Evolutionary conservation across 2,888 invertebrate species (phyloP).

Genomic region (Epinotia brunnichana): DNA sequence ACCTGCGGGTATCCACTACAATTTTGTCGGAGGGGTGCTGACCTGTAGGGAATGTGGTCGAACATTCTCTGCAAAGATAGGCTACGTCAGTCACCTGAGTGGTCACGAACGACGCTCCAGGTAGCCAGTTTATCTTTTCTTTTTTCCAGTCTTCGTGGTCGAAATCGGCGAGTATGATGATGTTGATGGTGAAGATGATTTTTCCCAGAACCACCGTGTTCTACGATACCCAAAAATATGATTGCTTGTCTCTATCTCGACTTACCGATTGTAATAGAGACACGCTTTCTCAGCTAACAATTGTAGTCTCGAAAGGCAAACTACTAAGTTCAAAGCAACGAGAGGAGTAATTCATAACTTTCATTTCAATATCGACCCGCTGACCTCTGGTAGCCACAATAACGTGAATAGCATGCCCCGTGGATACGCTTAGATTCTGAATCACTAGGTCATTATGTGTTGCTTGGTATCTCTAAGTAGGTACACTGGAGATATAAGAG

Average conservation of each 20-base stretch:
- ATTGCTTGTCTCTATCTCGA: not conserved
- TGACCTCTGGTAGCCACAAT: slow-evolving; percentile 58
- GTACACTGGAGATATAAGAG: not conserved
- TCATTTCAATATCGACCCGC: slow-evolving; percentile 54
- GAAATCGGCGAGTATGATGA: too few relatives aligned
- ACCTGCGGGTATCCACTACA: too few relatives aligned
- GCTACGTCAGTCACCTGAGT: too few relatives aligned
- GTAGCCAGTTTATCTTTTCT: too few relatives aligned
- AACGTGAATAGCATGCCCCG: slow-evolving; percentile 48
- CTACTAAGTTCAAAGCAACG: slow-evolving; percentile 24
- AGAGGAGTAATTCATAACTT: slow-evolving; percentile 47
- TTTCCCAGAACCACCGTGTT: not conserved
- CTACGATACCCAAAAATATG: not conserved
- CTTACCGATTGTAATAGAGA: too few relatives aligned
- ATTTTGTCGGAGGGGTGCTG: too few relatives aligned
- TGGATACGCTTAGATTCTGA: slow-evolving; percentile 49
- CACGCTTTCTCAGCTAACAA: not conserved
- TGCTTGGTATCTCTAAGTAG: not conserved
- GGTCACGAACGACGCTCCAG: too few relatives aligned
- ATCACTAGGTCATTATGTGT: slow-evolving; percentile 49
- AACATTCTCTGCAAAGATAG: too few relatives aligned
- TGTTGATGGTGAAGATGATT: too few relatives aligned
- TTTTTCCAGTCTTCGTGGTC: too few relatives aligned
- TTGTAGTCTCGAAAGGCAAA: not conserved
- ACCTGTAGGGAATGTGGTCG: too few relatives aligned